Conservation (phyloP, 1,140 invertebrate species). For the Rhagoletis pomonella region DNA sequence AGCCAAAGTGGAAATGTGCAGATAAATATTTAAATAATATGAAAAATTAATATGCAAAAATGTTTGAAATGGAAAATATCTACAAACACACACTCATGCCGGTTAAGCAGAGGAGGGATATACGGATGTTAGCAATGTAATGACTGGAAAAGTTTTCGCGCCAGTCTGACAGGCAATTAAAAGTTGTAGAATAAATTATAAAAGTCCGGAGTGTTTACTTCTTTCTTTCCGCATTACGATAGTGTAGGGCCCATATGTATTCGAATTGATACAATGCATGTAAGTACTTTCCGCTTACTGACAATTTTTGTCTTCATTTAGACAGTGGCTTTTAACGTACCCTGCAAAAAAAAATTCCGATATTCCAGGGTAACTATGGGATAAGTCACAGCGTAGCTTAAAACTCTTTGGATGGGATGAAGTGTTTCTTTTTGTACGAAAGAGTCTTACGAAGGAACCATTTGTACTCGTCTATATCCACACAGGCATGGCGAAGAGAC, state of each 20-base stretch:
- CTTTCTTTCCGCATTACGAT: not conserved
- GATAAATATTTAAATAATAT: slow-evolving; percentile 51
- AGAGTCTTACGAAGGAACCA: no score
- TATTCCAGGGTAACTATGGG: no score
- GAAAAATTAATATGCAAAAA: slow-evolving; percentile 50
- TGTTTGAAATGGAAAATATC: slow-evolving; percentile 25
- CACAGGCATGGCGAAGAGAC: no score
- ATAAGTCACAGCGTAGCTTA: no score
- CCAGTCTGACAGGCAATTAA: slow-evolving; percentile 50
- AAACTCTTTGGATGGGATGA: no score
- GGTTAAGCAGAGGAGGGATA: not conserved
- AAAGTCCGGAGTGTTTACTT: slow-evolving; percentile 39
- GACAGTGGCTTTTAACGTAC: no score
- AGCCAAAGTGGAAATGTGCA: slow-evolving; percentile 36
- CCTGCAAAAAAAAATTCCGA: no score
- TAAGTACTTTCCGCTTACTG: no score
- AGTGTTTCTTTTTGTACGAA: no score
- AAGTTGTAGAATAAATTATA: slow-evolving; percentile 50
- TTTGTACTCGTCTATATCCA: no score
- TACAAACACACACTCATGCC: not conserved
- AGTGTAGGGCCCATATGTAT: not conserved
- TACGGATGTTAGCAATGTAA: slow-evolving; percentile 21
- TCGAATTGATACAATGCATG: no score
- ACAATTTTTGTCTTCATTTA: no score
- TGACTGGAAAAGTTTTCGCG: slow-evolving; percentile 42